These are phyloP conservation scores for Bos indicus DNA, from an alignment of 2,113 vertebrate genomes.

Conservation along the genomic window DNA sequence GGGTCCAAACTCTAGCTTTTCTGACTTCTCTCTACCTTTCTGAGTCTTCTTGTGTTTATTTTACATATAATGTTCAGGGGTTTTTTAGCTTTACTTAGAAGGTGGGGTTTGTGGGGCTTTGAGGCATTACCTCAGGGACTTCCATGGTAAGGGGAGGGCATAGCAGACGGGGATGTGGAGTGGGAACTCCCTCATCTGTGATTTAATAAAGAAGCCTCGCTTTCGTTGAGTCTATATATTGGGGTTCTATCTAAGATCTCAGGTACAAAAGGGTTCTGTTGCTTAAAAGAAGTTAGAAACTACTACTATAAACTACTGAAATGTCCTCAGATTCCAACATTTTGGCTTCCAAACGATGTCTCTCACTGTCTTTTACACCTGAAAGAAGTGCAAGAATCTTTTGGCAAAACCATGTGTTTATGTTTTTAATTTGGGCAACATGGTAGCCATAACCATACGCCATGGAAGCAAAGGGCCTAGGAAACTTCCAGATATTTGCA, in stretches of 20 bases:
- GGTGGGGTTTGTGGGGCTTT: background rate
- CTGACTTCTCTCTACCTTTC: background rate
- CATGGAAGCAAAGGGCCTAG: slow-evolving; percentile 35
- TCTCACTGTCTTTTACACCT: slow-evolving; percentile 44
- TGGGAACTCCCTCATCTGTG: background rate
- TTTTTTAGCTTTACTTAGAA: background rate
- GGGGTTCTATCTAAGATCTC: slow-evolving; percentile 2
- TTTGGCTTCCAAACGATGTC: slow-evolving; percentile 45
- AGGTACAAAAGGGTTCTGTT: background rate
- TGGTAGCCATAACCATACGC: slow-evolving; percentile 51
- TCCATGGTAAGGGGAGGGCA: background rate
- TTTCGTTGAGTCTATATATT: background rate
- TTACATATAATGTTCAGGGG: background rate
- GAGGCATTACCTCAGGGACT: background rate
- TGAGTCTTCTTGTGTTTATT: slow-evolving; percentile 7
- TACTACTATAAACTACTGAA: slow-evolving; percentile 10
- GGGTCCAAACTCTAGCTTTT: background rate
- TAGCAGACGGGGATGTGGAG: background rate
- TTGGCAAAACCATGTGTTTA: slow-evolving; percentile 33
- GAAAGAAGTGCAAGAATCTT: slow-evolving; percentile 53
- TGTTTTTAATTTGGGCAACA: slow-evolving; percentile 48
- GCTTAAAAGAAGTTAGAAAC: slow-evolving; percentile 24
- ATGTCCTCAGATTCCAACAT: slow-evolving; percentile 43
- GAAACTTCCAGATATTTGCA: slow-evolving; percentile 41
- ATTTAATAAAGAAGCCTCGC: background rate